Evolutionary conservation across 2,797 vertebrate species (phyloP).

Genomic region (Champsocephalus esox): DNA sequence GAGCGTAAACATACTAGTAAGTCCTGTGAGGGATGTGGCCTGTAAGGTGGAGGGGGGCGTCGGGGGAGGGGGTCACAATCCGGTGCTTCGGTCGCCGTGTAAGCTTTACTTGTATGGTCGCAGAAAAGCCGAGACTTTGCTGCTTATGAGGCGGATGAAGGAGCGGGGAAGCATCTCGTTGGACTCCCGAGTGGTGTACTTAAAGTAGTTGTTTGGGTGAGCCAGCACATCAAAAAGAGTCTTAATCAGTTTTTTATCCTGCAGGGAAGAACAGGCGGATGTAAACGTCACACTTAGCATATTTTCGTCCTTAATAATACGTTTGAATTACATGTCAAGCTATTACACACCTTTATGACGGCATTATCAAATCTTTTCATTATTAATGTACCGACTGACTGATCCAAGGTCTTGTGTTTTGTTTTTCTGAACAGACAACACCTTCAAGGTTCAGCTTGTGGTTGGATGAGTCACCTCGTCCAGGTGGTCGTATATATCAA

Average conservation of each 20-base stretch:
- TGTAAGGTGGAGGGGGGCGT: slow-evolving; percentile 43
- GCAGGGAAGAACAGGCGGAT: slow-evolving; percentile 39
- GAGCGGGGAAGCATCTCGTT: slow-evolving; percentile 99
- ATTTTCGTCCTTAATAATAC: background rate
- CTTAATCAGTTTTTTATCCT: slow-evolving; percentile 99
- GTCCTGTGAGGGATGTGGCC: slow-evolving; percentile 72
- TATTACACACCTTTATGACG: slow-evolving; percentile 3
- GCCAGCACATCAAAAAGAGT: slow-evolving; percentile 98
- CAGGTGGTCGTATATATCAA: background rate
- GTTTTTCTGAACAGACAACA: slow-evolving; percentile 3
- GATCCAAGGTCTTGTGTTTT: background rate
- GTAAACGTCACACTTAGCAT: background rate
- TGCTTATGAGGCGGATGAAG: slow-evolving; percentile 98
- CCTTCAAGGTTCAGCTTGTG: background rate
- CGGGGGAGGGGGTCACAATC: slow-evolving; percentile 28
- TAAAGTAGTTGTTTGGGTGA: slow-evolving; percentile 99
- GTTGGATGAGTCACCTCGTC: slow-evolving; percentile 7
- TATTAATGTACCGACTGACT: slow-evolving; percentile 18
- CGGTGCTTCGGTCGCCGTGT: slow-evolving; percentile 38
- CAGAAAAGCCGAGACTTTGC: slow-evolving; percentile 98
- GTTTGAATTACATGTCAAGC: slow-evolving; percentile 1
- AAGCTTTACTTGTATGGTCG: slow-evolving; percentile 95
- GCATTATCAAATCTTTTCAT: slow-evolving; percentile 1
- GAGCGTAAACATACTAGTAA: slow-evolving; percentile 53
- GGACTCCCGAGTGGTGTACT: slow-evolving; percentile 97